These are phyloP conservation scores for Dolichallabes microphthalmus DNA, from an alignment of 2,113 vertebrate species.

Conservation along the genomic window DNA sequence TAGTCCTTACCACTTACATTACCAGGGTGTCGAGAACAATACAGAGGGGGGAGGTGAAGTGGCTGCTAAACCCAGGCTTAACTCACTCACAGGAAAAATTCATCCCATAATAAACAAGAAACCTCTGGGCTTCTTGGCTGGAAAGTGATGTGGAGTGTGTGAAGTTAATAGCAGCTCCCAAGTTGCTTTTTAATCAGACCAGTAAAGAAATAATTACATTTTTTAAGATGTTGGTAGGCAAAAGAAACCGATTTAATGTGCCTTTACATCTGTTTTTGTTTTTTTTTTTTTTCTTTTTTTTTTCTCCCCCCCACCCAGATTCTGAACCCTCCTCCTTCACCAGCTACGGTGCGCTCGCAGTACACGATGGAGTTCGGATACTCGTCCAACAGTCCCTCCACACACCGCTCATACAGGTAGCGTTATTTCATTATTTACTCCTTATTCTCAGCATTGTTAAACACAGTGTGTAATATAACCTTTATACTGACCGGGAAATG, in stretches of 20 bases:
- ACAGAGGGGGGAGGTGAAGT: too few species aligned
- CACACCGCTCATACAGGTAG: slow-evolving; percentile 96
- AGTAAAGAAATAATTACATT: not conserved
- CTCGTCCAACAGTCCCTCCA: slow-evolving; percentile 96
- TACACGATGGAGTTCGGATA: slow-evolving; percentile 97
- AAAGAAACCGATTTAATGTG: not conserved
- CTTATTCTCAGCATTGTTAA: not conserved
- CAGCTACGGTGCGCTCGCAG: slow-evolving; percentile 93
- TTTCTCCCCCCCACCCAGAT: slow-evolving; percentile 83
- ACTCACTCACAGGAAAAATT: not conserved
- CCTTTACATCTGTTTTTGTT: not conserved
- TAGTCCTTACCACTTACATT: too few species aligned
- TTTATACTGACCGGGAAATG: not conserved
- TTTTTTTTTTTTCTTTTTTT: slow-evolving; percentile 14
- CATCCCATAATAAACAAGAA: not conserved
- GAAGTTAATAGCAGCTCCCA: not conserved
- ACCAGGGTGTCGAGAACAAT: not conserved
- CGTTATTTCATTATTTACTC: not conserved
- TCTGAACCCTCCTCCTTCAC: slow-evolving; percentile 95
- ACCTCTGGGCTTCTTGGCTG: not conserved
- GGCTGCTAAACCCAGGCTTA: not conserved
- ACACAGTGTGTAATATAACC: not conserved
- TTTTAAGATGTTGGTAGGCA: not conserved
- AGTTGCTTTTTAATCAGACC: not conserved
- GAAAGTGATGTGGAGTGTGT: not conserved